Conservation (phyloP, 2,888 invertebrate species). For the Xestia ashworthii region DNA sequence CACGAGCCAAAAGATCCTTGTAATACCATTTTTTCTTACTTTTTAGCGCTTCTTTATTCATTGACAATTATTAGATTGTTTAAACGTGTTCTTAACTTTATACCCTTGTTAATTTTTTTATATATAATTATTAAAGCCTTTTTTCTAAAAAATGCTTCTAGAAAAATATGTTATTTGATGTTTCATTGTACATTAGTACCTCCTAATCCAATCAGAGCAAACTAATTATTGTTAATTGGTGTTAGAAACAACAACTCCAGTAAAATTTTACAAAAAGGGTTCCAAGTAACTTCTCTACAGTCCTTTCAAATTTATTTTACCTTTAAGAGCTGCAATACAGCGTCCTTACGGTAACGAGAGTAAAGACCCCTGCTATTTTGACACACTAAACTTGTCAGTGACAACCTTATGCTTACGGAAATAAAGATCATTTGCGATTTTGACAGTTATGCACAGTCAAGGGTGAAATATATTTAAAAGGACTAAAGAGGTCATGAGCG, state of each 20-base stretch:
- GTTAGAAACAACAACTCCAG: not conserved
- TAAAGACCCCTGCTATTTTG: not conserved
- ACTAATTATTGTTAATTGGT: not conserved
- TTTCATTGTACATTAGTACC: constrained; percentile 18
- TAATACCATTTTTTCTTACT: not conserved
- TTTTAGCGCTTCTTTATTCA: constrained; percentile 2
- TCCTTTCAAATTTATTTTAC: not conserved
- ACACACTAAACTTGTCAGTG: not conserved
- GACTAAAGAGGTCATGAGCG: not conserved
- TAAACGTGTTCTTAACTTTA: not conserved
- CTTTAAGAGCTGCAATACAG: not conserved
- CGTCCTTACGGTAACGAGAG: not conserved
- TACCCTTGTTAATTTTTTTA: not conserved
- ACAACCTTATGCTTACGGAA: not conserved
- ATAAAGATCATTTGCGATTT: not conserved
- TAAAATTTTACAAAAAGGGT: not conserved
- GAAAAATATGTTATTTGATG: constrained; percentile 16
- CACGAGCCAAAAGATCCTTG: not conserved
- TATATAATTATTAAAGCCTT: not conserved
- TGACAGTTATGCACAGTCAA: not conserved
- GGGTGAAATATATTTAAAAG: not conserved
- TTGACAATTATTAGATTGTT: not conserved
- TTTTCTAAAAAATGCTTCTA: not conserved
- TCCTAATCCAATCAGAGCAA: not conserved
- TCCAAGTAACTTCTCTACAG: not conserved